Percentiles rank a stretch among this genome's conserved stretches.
Evolutionary conservation across 2,113 vertebrate species (phyloP).

Genomic region (Fulmarus glacialis): DNA sequence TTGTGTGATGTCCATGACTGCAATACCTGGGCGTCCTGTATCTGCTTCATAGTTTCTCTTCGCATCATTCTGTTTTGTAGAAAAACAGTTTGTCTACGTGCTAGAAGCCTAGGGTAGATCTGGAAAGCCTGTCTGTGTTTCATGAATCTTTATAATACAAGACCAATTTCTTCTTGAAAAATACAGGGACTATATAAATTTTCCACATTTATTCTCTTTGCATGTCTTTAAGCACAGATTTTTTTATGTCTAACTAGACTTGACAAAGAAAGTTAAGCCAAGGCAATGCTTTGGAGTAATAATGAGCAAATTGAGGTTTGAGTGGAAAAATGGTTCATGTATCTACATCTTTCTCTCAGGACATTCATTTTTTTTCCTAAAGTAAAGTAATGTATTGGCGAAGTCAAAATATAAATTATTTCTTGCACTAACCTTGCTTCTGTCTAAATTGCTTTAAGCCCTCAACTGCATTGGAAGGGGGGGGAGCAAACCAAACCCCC

Average conservation of each 20-base stretch:
- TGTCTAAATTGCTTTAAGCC: constrained; percentile 30
- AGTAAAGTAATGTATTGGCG: neutral
- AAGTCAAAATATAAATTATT: constrained; percentile 45
- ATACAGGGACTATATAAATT: neutral
- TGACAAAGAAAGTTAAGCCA: neutral
- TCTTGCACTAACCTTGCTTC: neutral
- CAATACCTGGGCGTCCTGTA: neutral
- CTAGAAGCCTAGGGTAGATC: neutral
- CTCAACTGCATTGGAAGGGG: neutral
- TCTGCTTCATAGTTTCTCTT: neutral
- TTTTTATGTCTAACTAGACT: neutral
- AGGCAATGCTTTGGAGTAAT: neutral
- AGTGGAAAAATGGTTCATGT: neutral
- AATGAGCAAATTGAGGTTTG: neutral
- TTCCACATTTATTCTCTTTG: neutral
- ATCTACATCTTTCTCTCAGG: neutral
- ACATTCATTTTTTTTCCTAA: neutral
- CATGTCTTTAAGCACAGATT: neutral
- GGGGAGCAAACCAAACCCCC: neutral
- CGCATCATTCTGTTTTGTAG: neutral
- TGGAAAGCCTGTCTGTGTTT: neutral
- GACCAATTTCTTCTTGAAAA: neutral
- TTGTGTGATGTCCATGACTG: neutral
- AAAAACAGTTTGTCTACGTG: neutral
- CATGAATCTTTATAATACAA: neutral